These are phyloP conservation scores for Iselma pallidipennis DNA, from an alignment of 2,888 invertebrate species.

Conservation along the genomic window DNA sequence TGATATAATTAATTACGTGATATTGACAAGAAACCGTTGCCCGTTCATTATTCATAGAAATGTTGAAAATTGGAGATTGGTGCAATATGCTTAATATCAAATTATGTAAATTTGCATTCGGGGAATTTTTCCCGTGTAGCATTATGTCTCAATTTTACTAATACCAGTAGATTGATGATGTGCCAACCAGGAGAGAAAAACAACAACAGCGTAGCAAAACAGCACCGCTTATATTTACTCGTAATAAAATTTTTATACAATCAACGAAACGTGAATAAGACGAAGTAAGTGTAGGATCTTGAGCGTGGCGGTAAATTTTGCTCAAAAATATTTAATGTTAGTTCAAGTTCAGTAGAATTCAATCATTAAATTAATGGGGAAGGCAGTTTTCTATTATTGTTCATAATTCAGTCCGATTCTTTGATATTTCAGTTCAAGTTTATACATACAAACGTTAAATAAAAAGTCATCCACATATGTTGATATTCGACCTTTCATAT, in stretches of 20 bases:
- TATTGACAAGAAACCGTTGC: neutral
- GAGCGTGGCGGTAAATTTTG: too few species aligned
- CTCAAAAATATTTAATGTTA: too few species aligned
- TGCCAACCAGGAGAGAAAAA: neutral
- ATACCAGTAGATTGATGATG: neutral
- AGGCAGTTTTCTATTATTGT: too few species aligned
- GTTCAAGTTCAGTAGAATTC: too few species aligned
- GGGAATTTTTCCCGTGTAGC: neutral
- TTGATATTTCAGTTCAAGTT: too few species aligned
- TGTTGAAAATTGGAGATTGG: neutral
- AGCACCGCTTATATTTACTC: neutral
- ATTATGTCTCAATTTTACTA: neutral
- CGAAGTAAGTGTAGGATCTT: too few species aligned
- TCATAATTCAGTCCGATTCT: too few species aligned
- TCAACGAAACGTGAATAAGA: neutral
- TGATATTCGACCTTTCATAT: neutral
- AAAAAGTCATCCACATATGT: too few species aligned
- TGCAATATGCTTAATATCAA: too few species aligned
- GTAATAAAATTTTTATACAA: neutral
- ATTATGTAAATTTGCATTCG: neutral
- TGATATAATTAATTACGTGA: neutral
- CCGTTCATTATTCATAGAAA: neutral
- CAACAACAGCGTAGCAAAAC: neutral
- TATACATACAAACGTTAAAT: too few species aligned
- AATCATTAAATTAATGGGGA: too few species aligned